Conservation (phyloP, 2,888 invertebrate genomes). For the Heliconius hortense region DNA sequence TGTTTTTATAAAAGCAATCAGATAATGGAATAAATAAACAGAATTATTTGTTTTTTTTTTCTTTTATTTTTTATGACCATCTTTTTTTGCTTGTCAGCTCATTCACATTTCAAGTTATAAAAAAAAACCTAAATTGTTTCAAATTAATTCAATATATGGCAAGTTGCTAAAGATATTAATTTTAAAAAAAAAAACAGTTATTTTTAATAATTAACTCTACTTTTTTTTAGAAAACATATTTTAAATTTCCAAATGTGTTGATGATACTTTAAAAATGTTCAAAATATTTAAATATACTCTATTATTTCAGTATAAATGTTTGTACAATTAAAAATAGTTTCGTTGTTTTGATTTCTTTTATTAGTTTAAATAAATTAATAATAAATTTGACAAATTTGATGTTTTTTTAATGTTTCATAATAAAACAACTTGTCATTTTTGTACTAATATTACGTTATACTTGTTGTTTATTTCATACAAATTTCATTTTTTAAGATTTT, state of each 20-base stretch:
- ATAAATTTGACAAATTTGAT: no score
- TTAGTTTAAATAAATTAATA: no score
- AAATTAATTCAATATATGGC: not conserved
- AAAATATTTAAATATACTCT: no score
- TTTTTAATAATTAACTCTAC: no score
- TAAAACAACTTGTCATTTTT: slow-evolving; percentile 1
- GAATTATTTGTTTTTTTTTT: not conserved
- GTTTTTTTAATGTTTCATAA: no score
- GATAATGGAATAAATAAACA: slow-evolving; percentile 10
- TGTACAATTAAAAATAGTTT: not conserved
- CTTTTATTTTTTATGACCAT: not conserved
- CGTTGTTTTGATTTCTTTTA: not conserved
- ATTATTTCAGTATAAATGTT: not conserved
- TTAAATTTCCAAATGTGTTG: no score
- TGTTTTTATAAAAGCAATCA: slow-evolving; percentile 5
- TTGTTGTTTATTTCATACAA: not conserved
- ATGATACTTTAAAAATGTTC: no score
- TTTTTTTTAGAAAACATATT: no score
- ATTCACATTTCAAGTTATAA: not conserved
- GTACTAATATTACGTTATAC: not conserved
- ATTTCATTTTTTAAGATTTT: not conserved
- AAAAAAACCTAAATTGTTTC: not conserved
- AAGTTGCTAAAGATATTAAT: not conserved
- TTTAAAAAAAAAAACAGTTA: no score
- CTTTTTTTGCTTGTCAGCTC: slow-evolving; percentile 11